Evolutionary conservation across 2,113 vertebrate species (phyloP).

Genomic region (Hippocampus guttulatus): DNA sequence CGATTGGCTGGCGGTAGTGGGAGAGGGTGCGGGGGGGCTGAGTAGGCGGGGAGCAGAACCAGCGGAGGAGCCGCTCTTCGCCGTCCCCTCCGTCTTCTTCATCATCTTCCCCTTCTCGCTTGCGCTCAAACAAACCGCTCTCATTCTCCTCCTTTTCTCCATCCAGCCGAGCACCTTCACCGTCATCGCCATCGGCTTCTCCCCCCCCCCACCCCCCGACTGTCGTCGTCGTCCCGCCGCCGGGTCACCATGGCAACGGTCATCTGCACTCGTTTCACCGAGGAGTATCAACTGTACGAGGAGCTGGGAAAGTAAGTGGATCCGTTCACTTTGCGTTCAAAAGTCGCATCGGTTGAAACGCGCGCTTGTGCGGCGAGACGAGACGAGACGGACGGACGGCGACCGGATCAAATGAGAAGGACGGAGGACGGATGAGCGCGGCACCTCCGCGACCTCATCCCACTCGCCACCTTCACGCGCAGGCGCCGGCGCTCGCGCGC

Average conservation of each 20-base stretch:
- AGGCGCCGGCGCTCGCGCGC: constrained; percentile 29
- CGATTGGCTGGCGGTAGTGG: constrained; percentile 43
- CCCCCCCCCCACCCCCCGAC: no score
- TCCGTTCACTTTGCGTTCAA: neutral
- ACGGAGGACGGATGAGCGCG: neutral
- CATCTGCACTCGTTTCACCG: constrained; percentile 69
- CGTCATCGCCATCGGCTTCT: constrained; percentile 17
- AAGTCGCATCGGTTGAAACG: neutral
- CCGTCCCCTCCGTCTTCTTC: constrained; percentile 39
- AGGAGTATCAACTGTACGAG: constrained; percentile 67
- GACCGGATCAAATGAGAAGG: neutral
- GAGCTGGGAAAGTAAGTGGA: constrained; percentile 67
- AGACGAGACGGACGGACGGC: neutral
- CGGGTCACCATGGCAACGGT: constrained; percentile 66
- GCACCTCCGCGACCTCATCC: constrained; percentile 8
- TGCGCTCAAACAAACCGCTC: neutral
- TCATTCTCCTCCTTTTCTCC: constrained; percentile 4
- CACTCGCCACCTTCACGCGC: constrained; percentile 28
- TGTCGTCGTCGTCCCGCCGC: constrained; percentile 32
- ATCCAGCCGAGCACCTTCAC: constrained; percentile 20
- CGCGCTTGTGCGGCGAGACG: no score
- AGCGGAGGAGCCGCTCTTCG: constrained; percentile 42
- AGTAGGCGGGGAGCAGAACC: constrained; percentile 32
- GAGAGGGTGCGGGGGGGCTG: constrained; percentile 41
- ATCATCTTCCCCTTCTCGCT: constrained; percentile 7